Percentiles rank a stretch among this genome's conserved stretches.
These are phyloP conservation scores for Lycia hirtaria DNA, from an alignment of 2,888 invertebrate genomes.

Conservation along the genomic window DNA sequence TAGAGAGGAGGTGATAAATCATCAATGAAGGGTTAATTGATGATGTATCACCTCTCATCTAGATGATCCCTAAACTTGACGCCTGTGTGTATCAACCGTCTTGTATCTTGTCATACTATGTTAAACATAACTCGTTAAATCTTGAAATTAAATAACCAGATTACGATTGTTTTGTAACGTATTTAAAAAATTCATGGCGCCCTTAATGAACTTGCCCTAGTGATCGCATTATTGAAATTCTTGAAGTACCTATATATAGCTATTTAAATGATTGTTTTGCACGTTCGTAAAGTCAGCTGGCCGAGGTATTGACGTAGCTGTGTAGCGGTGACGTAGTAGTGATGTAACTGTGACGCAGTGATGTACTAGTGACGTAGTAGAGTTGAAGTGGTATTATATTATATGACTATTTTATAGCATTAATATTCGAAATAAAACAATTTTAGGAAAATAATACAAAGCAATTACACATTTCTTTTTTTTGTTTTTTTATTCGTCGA, in stretches of 20 bases:
- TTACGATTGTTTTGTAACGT: constrained; percentile 37
- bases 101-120: constrained; percentile 15
- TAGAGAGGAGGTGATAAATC: too few species aligned
- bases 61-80: not conserved
- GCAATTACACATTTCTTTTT: too few species aligned
- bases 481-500: too few species aligned
- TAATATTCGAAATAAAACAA: too few species aligned
- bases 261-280: constrained; percentile 2
- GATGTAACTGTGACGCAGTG: not conserved
- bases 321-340: not conserved
- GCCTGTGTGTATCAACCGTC: constrained; percentile 14
- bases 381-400: too few species aligned
- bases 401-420: too few species aligned
- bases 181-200: constrained; percentile 36
- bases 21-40: too few species aligned
- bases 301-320: not conserved
- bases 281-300: not conserved
- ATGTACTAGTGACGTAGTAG: not conserved
- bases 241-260: not conserved
- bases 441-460: too few species aligned
- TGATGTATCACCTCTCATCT: too few species aligned
- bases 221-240: constrained; percentile 31
- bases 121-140: constrained; percentile 11
- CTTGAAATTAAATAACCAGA: constrained; percentile 22
- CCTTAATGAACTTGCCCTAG: constrained; percentile 42